These are phyloP conservation scores for Brachypterus glaber DNA, from an alignment of 2,888 invertebrate genomes.

Conservation along the genomic window DNA sequence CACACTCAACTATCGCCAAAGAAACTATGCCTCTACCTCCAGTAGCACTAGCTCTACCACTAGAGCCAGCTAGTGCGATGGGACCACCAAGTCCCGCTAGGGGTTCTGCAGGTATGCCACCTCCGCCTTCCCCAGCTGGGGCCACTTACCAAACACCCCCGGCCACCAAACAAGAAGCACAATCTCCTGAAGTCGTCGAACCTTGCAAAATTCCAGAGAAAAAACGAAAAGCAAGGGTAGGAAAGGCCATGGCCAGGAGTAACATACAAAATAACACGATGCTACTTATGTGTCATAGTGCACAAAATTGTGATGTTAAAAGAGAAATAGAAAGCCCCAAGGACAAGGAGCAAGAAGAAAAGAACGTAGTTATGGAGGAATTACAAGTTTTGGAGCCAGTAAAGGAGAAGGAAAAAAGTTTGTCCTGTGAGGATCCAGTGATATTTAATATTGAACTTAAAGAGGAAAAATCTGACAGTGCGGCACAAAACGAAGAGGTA, in stretches of 20 bases:
- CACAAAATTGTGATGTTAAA: conserved; percentile 33
- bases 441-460: conserved; percentile 8
- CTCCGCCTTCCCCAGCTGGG: conserved; percentile 50
- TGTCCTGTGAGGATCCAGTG: conserved; percentile 8
- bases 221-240: conserved; percentile 47
- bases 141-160: conserved; percentile 38
- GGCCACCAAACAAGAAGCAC: background rate
- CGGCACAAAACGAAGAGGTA: conserved; percentile 7
- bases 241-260: conserved; percentile 60
- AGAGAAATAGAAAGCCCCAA: conserved; percentile 40
- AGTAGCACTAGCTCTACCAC: conserved; percentile 43
- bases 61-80: conserved; percentile 43
- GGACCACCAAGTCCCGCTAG: conserved; percentile 61
- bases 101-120: conserved; percentile 57
- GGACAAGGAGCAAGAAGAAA: conserved; percentile 28
- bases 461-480: conserved; percentile 13
- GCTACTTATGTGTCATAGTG: conserved; percentile 42
- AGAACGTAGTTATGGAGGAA: too few relatives aligned
- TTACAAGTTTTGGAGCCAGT: conserved; percentile 9
- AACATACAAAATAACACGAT: conserved; percentile 46
- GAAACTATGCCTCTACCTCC: conserved; percentile 40
- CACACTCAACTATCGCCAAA: conserved; percentile 37
- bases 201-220: conserved; percentile 25
- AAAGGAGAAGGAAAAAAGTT: conserved; percentile 7
- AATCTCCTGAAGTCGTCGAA: conserved; percentile 7